Conservation (phyloP, 2,113 vertebrate species). For the Ornithorhynchus anatinus region DNA sequence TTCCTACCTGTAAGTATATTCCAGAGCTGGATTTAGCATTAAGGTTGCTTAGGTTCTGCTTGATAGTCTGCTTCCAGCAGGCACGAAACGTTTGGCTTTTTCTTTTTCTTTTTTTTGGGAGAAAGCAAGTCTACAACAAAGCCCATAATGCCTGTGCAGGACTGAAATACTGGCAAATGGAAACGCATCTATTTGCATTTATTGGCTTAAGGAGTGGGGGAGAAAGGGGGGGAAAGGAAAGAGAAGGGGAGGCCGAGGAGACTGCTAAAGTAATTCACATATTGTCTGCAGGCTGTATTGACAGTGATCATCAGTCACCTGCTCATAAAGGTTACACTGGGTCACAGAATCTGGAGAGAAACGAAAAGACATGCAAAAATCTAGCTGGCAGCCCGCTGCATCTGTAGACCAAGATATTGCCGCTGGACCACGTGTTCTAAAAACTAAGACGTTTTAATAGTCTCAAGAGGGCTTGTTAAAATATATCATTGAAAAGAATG, state of each 20-base stretch:
- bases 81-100: too few species aligned
- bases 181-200: conserved; percentile 75
- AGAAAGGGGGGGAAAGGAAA: conserved; percentile 29
- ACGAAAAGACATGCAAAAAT: conserved; percentile 71
- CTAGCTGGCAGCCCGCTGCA: conserved; percentile 60
- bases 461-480: conserved; percentile 71
- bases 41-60: conserved; percentile 47
- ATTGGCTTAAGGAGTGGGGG: conserved; percentile 66
- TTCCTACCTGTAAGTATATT: conserved; percentile 65
- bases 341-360: conserved; percentile 76
- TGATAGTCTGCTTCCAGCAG: conserved; percentile 54
- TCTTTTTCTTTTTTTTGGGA: conserved; percentile 46
- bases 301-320: conserved; percentile 85
- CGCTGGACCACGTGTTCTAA: conserved; percentile 64
- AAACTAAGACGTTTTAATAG: conserved; percentile 71
- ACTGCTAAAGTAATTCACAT: conserved; percentile 76
- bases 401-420: conserved; percentile 63
- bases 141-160: conserved; percentile 65
- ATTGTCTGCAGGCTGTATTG: conserved; percentile 73
- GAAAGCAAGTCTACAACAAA: conserved; percentile 74
- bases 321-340: conserved; percentile 80
- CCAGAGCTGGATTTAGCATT: conserved; percentile 54
- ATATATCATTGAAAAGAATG: conserved; percentile 64
- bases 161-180: conserved; percentile 71
- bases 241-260: conserved; percentile 45